Percentiles rank a stretch among this genome's conserved stretches.
Evolutionary conservation across 2,113 vertebrate species (phyloP).

Genomic region (Clinocottus analis): DNA sequence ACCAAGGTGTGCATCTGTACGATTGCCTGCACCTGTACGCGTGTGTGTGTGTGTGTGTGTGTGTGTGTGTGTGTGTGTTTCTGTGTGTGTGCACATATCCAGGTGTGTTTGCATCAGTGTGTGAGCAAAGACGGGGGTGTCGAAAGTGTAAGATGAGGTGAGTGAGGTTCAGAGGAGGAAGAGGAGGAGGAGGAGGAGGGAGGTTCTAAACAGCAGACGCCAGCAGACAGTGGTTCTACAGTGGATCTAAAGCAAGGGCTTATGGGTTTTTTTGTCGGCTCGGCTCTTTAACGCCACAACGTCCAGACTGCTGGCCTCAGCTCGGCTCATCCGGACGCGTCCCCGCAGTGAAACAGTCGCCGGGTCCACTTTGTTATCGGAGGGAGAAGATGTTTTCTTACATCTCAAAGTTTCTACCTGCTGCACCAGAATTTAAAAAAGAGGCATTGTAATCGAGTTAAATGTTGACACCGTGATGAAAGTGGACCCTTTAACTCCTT

Average conservation of each 20-base stretch:
- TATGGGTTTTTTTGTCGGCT: slow-evolving; percentile 65
- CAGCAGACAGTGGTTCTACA: slow-evolving; percentile 68
- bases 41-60: slow-evolving; percentile 28
- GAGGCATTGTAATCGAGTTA: background rate
- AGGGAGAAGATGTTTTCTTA: background rate
- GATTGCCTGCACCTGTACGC: slow-evolving; percentile 29
- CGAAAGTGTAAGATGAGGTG: slow-evolving; percentile 58
- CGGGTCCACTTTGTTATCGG: background rate
- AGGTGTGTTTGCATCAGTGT: slow-evolving; percentile 35
- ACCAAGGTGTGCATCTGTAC: slow-evolving; percentile 49
- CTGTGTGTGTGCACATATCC: too few species aligned
- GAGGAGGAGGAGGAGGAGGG: background rate
- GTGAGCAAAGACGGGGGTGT: slow-evolving; percentile 38
- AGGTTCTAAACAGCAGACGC: slow-evolving; percentile 67
- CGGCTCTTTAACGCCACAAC: slow-evolving; percentile 45
- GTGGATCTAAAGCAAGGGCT: slow-evolving; percentile 70
- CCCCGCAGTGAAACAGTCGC: slow-evolving; percentile 16
- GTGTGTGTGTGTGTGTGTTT: slow-evolving; percentile 39
- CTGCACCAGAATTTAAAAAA: too few species aligned
- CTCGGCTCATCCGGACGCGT: slow-evolving; percentile 32
- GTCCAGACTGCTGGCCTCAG: slow-evolving; percentile 56
- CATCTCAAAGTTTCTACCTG: background rate
- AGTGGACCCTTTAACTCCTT: background rate
- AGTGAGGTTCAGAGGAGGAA: slow-evolving; percentile 55
- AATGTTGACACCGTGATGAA: background rate